Evolutionary conservation across 2,113 vertebrate species (phyloP).

Genomic region (Accipiter virgatus): DNA sequence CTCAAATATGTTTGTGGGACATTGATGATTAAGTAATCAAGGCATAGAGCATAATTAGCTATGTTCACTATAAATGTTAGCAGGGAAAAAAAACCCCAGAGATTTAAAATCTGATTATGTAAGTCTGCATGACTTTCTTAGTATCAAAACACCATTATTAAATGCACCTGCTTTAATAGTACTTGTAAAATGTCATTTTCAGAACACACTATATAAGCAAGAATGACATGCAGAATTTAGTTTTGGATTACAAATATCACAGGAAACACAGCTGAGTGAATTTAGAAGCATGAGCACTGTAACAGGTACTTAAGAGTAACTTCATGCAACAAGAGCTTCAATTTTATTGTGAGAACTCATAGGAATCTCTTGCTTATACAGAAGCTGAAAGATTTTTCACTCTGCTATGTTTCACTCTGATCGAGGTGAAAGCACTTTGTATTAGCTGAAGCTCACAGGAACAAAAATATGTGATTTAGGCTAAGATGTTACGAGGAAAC

Average conservation of each 20-base stretch:
- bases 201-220: neutral
- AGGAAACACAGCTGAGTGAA: neutral
- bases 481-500: neutral
- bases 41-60: neutral
- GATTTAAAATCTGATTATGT: neutral
- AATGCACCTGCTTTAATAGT: neutral
- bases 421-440: neutral
- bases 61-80: neutral
- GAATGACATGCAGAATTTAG: neutral
- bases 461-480: neutral
- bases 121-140: neutral
- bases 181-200: neutral
- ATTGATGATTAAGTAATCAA: neutral
- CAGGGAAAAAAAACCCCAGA: fast-evolving
- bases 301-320: neutral
- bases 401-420: neutral
- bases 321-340: neutral
- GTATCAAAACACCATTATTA: neutral
- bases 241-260: neutral
- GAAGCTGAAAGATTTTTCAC: neutral
- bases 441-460: neutral
- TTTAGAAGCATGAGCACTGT: neutral
- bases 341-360: neutral
- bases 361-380: neutral
- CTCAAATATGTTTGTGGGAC: neutral